These are phyloP conservation scores for Lanius collurio DNA, from an alignment of 2,113 vertebrate genomes.

Conservation along the genomic window DNA sequence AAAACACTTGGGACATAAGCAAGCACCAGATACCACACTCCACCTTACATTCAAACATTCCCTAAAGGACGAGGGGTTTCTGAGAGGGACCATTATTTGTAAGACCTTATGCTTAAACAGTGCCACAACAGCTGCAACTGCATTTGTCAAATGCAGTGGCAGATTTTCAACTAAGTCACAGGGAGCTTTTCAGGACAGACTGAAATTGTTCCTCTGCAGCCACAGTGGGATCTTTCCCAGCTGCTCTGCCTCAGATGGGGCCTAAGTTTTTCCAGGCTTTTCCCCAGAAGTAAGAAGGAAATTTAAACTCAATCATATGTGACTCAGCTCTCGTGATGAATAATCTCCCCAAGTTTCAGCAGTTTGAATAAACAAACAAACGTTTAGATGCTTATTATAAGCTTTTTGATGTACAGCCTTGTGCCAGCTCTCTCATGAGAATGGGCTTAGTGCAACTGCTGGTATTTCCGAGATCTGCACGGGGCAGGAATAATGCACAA, in stretches of 20 bases:
- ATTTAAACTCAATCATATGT: neutral
- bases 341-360: neutral
- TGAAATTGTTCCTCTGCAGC: neutral
- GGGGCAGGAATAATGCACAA: neutral
- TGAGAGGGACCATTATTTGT: neutral
- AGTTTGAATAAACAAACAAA: constrained; percentile 60
- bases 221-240: neutral
- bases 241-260: neutral
- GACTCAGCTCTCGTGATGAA: constrained; percentile 1
- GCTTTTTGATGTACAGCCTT: constrained; percentile 31
- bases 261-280: neutral
- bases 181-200: neutral
- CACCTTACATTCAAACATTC: neutral
- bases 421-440: constrained; percentile 47
- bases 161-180: neutral
- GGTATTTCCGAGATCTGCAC: neutral
- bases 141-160: neutral
- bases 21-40: neutral
- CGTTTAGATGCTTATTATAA: constrained; percentile 58
- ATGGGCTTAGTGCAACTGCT: constrained; percentile 25
- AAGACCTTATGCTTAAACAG: neutral
- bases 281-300: neutral
- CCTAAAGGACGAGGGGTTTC: neutral
- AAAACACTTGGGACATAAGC: neutral
- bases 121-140: neutral